These are phyloP conservation scores for Cabera pusaria DNA, from an alignment of 2,888 invertebrate species.

Conservation along the genomic window DNA sequence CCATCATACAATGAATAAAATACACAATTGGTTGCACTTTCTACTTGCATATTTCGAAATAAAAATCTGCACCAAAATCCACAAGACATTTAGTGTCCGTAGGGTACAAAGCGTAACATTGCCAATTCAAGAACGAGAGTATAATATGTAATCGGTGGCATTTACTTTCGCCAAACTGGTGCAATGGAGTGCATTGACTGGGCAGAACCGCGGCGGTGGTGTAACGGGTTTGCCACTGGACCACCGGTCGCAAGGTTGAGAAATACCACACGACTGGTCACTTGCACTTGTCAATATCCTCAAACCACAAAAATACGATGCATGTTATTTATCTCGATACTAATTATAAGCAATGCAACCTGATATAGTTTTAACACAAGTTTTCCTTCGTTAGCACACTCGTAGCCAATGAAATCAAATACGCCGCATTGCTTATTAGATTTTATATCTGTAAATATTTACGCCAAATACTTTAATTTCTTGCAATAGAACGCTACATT, in stretches of 20 bases:
- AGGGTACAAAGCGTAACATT: no score
- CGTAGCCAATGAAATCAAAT: constrained; percentile 15
- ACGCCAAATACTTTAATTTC: no score
- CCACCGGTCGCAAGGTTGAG: constrained; percentile 78
- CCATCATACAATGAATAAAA: no score
- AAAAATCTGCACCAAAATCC: no score
- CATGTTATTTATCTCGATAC: no score
- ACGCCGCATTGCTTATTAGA: constrained; percentile 2
- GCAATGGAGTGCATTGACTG: constrained; percentile 54
- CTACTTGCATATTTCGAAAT: no score
- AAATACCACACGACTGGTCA: constrained; percentile 57
- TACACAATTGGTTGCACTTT: no score
- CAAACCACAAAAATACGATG: no score
- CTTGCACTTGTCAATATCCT: constrained; percentile 53
- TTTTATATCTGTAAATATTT: not conserved
- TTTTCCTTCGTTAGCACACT: constrained; percentile 18
- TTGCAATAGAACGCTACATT: no score
- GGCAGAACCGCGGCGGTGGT: no score
- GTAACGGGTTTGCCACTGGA: constrained; percentile 70
- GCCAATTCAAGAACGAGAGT: constrained; percentile 38
- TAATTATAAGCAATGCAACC: constrained; percentile 3
- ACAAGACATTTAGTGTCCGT: no score
- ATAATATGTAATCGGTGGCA: constrained; percentile 46
- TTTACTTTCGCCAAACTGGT: constrained; percentile 78
- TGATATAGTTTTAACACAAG: constrained; percentile 32